Evolutionary conservation across 2,888 invertebrate genomes (phyloP).

Genomic region (Tholera decimalis): DNA sequence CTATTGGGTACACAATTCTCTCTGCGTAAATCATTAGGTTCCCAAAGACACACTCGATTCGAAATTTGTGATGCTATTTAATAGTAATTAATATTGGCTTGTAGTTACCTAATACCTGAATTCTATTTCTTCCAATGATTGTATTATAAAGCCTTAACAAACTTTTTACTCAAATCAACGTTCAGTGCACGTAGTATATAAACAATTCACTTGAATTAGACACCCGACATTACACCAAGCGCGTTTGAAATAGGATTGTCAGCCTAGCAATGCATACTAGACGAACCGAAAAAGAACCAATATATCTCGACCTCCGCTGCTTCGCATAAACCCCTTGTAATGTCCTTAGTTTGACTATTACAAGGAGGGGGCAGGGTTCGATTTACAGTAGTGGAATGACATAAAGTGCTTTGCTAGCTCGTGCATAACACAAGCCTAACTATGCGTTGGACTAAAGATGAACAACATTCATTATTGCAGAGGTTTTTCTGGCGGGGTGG

Average conservation of each 20-base stretch:
- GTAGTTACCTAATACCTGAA: neutral
- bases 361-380: constrained; percentile 16
- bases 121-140: neutral
- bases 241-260: constrained; percentile 67
- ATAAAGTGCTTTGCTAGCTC: constrained; percentile 58
- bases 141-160: neutral
- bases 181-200: constrained; percentile 46
- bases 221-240: constrained; percentile 53
- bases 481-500: constrained; percentile 1
- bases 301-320: constrained; percentile 30
- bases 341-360: neutral
- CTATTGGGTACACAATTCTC: no score
- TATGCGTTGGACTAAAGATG: constrained; percentile 40
- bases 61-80: no score
- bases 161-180: constrained; percentile 6
- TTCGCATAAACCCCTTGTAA: neutral
- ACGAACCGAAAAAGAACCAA: constrained; percentile 58
- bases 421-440: constrained; percentile 60
- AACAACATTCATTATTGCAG: constrained; percentile 22
- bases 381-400: constrained; percentile 33
- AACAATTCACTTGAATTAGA: constrained; percentile 68
- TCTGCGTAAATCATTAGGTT: no score
- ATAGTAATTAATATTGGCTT: no score
- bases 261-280: constrained; percentile 69
- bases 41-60: no score